Percentiles rank a stretch among this genome's conserved stretches.
These are phyloP conservation scores for Prenolepis imparis DNA, from an alignment of 2,888 invertebrate genomes.

Conservation along the genomic window DNA sequence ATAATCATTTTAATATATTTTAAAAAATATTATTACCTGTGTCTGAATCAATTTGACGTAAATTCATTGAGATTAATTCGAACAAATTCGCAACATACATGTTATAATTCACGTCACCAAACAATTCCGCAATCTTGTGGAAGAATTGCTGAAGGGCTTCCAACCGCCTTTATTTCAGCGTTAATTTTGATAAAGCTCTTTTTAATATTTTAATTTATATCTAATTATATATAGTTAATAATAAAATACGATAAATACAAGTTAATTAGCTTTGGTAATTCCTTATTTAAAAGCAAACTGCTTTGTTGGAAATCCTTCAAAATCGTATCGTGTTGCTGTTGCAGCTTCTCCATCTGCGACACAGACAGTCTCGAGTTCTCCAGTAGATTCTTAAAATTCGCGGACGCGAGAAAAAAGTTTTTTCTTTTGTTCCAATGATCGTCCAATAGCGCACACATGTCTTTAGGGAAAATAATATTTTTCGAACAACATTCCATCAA, in stretches of 20 bases:
- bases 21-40: slow-evolving; percentile 24
- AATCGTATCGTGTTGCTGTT: slow-evolving; percentile 72
- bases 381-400: slow-evolving; percentile 75
- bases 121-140: slow-evolving; percentile 65
- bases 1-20: neutral
- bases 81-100: slow-evolving; percentile 63
- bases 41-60: slow-evolving; percentile 64
- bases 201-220: neutral
- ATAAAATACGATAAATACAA: slow-evolving; percentile 61
- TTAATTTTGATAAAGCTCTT: neutral
- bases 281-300: slow-evolving; percentile 68
- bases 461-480: slow-evolving; percentile 64
- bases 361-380: slow-evolving; percentile 67
- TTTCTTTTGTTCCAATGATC: slow-evolving; percentile 66
- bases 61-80: slow-evolving; percentile 65
- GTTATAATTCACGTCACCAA: slow-evolving; percentile 62
- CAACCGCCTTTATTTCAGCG: slow-evolving; percentile 64
- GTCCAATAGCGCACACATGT: slow-evolving; percentile 67
- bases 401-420: slow-evolving; percentile 72
- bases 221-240: neutral
- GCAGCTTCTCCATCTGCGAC: slow-evolving; percentile 75
- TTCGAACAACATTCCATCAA: slow-evolving; percentile 71
- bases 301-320: slow-evolving; percentile 72
- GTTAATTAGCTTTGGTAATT: slow-evolving; percentile 73
- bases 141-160: slow-evolving; percentile 64